phyloP scores from a whole-genome alignment of 1,140 invertebrate species.

The Octopus sinensis region DNA sequence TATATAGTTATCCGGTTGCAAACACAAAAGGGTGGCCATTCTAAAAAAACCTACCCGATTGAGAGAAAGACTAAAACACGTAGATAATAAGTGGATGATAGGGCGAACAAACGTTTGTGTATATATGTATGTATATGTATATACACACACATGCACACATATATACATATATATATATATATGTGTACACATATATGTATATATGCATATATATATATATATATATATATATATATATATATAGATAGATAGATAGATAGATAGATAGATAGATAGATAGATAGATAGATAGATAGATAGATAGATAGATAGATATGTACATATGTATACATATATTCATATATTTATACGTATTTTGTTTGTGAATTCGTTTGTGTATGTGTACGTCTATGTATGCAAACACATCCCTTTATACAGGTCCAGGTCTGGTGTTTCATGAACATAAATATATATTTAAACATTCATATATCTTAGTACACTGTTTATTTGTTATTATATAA shows the following conservation, averaged over 20 bases:
- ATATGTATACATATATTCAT: neutral
- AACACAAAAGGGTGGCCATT: neutral
- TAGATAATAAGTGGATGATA: no score
- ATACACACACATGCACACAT: neutral
- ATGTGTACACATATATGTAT: neutral
- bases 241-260: neutral
- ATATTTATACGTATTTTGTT: no score
- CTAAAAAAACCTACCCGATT: neutral
- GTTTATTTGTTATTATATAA: neutral
- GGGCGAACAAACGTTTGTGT: no score
- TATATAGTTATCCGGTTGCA: neutral
- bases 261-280: neutral
- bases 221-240: slow-evolving; percentile 5
- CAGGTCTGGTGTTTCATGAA: neutral
- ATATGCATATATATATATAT: neutral
- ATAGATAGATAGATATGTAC: neutral
- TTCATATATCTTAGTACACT: neutral
- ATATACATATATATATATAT: neutral
- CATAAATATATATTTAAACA: neutral
- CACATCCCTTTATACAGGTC: neutral
- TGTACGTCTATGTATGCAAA: neutral
- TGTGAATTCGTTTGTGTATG: neutral
- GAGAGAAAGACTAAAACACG: neutral
- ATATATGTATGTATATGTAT: no score
- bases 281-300: neutral